Base-by-base conservation (phyloP, 2,888 invertebrate species). In the Macrophya alboannulata region DNA sequence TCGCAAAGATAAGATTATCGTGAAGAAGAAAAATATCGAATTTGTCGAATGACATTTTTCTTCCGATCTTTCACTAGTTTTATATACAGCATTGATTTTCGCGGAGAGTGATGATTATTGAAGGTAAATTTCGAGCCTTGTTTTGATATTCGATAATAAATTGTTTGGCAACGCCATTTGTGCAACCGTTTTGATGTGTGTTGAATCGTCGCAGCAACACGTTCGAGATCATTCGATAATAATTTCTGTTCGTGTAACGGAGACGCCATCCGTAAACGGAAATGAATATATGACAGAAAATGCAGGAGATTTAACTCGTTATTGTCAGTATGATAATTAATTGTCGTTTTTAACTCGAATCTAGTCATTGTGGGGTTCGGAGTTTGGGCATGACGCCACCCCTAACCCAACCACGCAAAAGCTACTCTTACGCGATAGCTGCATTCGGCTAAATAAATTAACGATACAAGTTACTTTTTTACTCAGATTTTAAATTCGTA, bases 301-400 rank as follows among this genome's bases (percentile, higher is more conserved):
- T 62, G 17, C 3, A 17, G 15, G 4, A 9, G 71, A 40, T 43
- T 72, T 43, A 40, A 9, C 40, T 8, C n/a, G 10, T 40, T 40
- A n/a, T 40, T 43, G n/a, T n/a, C 17, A 72, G 8, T 55, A 55
- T 21, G 10, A 21, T 71, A 71, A 71, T n/a, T n/a, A 74, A 74
- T 55, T 55, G 55, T 43, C n/a, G 51, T 62, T 65, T 40, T 15
- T 8, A n/a, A 48, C 45, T 48, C 45, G 25, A 25, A 9, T 83
- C 48, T 45, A 21, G 1, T 48, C 48, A 9, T 45, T 45, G 4
- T 10, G n/a, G 68, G 31, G 48, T 68, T 48, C 5, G 51, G 31
- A 83, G 51, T 77, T 77, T 15, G 37, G 31, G 68, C 48, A 83
- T 45, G 83, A 83, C 83, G 83, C 83, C 83, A 83, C 83, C 83